A percentile compares a stretch with the other conserved stretches of the same genome.
Conservation (phyloP, 2,113 vertebrate genomes). For the Microtus richardsoni region DNA sequence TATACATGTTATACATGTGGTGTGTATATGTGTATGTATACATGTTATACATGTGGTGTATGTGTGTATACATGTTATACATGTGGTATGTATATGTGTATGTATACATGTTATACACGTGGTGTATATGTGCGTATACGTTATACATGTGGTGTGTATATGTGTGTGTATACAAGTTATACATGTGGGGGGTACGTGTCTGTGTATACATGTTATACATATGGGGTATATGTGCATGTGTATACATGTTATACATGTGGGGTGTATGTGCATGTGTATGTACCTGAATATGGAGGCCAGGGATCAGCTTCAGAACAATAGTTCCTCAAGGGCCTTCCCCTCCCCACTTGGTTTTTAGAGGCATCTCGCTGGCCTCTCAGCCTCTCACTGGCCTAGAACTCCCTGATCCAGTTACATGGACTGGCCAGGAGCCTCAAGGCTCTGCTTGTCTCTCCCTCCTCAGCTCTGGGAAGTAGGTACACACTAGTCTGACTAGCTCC, state of each 20-base stretch:
- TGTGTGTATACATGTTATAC: too few relatives aligned
- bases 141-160: too few relatives aligned
- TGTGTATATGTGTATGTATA: neutral
- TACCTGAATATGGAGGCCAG: neutral
- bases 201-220: too few relatives aligned
- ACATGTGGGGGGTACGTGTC: accelerated
- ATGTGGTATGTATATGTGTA: accelerated
- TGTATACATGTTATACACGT: neutral
- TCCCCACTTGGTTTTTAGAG: neutral
- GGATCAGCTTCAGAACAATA: neutral
- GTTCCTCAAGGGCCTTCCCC: neutral
- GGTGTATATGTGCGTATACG: too few relatives aligned
- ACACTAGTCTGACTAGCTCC: neutral
- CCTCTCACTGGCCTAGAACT: neutral
- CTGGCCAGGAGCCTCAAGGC: neutral
- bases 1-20: too few relatives aligned
- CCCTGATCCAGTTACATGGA: neutral
- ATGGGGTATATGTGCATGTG: too few relatives aligned
- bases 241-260: too few relatives aligned
- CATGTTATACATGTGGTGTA: too few relatives aligned
- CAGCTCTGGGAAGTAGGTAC: neutral
- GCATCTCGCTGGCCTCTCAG: neutral
- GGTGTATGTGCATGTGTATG: too few relatives aligned
- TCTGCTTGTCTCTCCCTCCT: neutral
- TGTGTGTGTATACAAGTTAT: too few relatives aligned